Evolutionary conservation across 2,888 invertebrate species (phyloP).

Genomic region (Sarcophaga variegata): DNA sequence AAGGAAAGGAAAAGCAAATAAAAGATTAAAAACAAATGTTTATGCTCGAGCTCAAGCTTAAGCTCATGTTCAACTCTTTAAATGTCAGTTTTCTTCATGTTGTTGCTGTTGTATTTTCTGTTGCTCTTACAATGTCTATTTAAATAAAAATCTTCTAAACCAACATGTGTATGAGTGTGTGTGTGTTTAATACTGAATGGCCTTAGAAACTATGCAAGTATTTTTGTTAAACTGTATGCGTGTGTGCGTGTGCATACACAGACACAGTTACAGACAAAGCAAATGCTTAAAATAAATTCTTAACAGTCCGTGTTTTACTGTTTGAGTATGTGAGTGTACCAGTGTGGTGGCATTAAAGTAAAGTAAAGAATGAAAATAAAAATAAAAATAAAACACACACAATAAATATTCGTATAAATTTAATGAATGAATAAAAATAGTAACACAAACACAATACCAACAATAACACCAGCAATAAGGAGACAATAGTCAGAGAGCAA

Average conservation of each 20-base stretch:
- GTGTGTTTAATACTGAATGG: not conserved
- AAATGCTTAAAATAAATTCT: no score
- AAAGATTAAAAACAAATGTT: conserved; percentile 31
- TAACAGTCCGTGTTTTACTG: no score
- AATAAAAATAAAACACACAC: not conserved
- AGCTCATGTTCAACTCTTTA: conserved; percentile 30
- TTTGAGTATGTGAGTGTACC: no score
- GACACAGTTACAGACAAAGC: not conserved
- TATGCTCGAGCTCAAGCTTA: not conserved
- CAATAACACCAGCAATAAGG: not conserved
- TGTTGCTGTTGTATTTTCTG: not conserved
- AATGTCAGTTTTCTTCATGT: conserved; percentile 11
- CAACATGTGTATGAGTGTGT: not conserved
- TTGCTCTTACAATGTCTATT: not conserved
- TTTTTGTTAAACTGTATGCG: not conserved
- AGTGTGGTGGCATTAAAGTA: no score
- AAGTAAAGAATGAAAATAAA: not conserved
- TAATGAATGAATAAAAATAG: conserved; percentile 15
- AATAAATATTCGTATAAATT: conserved; percentile 5
- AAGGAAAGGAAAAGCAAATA: no score
- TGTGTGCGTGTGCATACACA: not conserved
- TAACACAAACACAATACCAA: not conserved
- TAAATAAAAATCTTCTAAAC: not conserved
- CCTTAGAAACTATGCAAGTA: not conserved
- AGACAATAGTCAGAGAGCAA: no score